These are phyloP conservation scores for Osmoderma eremita DNA, from an alignment of 2,888 invertebrate species.

Conservation along the genomic window DNA sequence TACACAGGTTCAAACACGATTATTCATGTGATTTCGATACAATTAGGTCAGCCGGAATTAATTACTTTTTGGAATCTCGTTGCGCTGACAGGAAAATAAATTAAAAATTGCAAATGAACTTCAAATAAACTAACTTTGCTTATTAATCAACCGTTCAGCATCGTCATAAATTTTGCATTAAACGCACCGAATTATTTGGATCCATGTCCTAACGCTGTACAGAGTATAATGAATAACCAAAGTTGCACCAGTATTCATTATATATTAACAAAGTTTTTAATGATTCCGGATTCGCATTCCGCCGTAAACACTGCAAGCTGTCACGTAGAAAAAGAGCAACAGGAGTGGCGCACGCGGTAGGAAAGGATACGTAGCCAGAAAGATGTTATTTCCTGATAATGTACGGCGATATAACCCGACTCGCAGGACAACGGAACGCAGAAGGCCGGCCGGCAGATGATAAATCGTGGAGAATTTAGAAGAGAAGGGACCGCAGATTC, in stretches of 20 bases:
- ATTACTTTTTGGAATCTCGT: too few species aligned
- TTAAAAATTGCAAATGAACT: too few species aligned
- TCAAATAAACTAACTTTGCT: background rate
- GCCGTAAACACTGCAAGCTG: constrained; percentile 13
- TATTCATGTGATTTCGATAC: too few species aligned
- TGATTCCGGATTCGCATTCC: constrained; percentile 23
- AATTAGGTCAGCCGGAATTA: too few species aligned
- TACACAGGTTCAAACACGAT: too few species aligned
- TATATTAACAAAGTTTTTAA: constrained; percentile 36
- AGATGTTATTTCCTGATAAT: constrained; percentile 40
- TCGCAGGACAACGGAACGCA: constrained; percentile 43
- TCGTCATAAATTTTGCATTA: constrained; percentile 21
- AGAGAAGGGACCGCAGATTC: constrained; percentile 56
- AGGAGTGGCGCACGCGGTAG: background rate
- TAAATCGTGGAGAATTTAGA: constrained; percentile 53
- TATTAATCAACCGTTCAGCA: constrained; percentile 2
- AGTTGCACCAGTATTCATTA: constrained; percentile 29
- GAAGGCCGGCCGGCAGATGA: constrained; percentile 50
- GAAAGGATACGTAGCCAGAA: constrained; percentile 4
- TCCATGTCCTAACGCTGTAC: background rate
- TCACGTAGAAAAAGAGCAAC: constrained; percentile 19
- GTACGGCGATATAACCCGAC: constrained; percentile 38
- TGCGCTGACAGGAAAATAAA: too few species aligned
- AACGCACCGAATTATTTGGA: constrained; percentile 12
- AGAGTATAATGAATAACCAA: constrained; percentile 28